Evolutionary conservation across 37 sponge, comb jelly and placozoan species (phyloP), one percentile per base, ranked within the genome.

Genomic region (Spongilla lacustris): DNA sequence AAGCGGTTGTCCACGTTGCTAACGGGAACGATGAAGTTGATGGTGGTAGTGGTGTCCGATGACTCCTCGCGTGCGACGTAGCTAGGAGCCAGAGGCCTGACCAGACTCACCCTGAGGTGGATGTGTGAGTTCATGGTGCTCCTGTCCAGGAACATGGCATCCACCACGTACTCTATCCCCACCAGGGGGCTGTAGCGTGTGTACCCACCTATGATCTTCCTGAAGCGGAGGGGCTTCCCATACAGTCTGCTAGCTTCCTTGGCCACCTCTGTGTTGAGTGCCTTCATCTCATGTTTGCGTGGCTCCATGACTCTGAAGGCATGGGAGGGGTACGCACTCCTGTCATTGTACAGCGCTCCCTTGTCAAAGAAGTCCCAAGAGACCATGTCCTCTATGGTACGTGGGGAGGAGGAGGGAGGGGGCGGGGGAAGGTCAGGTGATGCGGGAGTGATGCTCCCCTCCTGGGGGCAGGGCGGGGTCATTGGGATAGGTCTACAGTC

Each of bases 131-230:
- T 36, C 35, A 27, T 68, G 26, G 21, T 26, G 49, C 14, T 74
- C 9, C 27, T 36, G 36, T 91, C 84, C 10, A 67, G 26, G 35
- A 86, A 90, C 50, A 50, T 1, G 4, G 68, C 33, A 30, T 94
- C 94, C 4, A 94, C 5, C 0, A 90, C 89, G 50, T 90, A 94
- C 70, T 94, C 91, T 26, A 50, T 71, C 4, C 94, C 87, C 4
- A 31, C 35, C 0, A 77, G 37, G 10, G 89, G 83, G 66, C 91
- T 84, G 68, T 94, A 81, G 29, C 88, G 49, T 14, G 91, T 79
- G 85, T 84, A 94, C 0, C 94, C 94, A 77, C 84, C 85, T 21
- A 84, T 30, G 25, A 94, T 36, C 50, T 81, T 75, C 38, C 81
- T 85, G 71, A 94, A 90, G 22, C 67, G 80, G 36, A 90, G 38